Percentiles rank a stretch among this genome's conserved stretches.
These are phyloP conservation scores for Ceyx cyanopectus DNA, from an alignment of 2,113 vertebrate species.

Conservation along the genomic window DNA sequence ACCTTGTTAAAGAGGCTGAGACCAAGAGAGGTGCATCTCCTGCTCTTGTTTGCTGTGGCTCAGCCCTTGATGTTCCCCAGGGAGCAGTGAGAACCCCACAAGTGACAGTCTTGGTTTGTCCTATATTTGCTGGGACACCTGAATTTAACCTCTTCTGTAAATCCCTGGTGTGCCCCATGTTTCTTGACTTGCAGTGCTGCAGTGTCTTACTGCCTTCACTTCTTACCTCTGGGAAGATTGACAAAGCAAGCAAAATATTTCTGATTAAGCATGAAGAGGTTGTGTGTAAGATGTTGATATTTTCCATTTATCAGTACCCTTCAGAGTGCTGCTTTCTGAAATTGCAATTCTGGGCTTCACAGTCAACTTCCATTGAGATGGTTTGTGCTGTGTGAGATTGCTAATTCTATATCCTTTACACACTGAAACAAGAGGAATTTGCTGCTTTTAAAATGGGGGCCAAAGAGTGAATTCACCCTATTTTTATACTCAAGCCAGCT, in stretches of 20 bases:
- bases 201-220: neutral
- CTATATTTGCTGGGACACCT: neutral
- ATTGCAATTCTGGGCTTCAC: conserved; percentile 42
- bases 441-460: conserved; percentile 70
- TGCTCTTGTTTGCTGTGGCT: neutral
- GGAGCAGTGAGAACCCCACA: neutral
- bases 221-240: neutral
- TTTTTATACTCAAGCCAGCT: conserved; percentile 68
- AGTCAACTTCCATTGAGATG: conserved; percentile 47
- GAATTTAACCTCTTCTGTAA: neutral
- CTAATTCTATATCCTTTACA: conserved; percentile 40
- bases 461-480: conserved; percentile 70
- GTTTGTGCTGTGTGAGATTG: conserved; percentile 44
- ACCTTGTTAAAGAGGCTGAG: neutral
- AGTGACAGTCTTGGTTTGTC: neutral
- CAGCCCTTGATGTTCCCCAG: neutral
- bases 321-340: conserved; percentile 42
- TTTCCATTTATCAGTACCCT: conserved; percentile 24
- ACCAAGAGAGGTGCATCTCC: neutral
- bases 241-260: neutral
- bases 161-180: neutral
- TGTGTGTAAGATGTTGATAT: neutral
- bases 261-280: neutral
- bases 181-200: neutral
- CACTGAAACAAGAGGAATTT: conserved; percentile 66